A percentile compares a stretch with the other conserved stretches of the same genome.
Evolutionary conservation across 2,797 vertebrate species (phyloP).

Genomic region (Cryptoprocta ferox): DNA sequence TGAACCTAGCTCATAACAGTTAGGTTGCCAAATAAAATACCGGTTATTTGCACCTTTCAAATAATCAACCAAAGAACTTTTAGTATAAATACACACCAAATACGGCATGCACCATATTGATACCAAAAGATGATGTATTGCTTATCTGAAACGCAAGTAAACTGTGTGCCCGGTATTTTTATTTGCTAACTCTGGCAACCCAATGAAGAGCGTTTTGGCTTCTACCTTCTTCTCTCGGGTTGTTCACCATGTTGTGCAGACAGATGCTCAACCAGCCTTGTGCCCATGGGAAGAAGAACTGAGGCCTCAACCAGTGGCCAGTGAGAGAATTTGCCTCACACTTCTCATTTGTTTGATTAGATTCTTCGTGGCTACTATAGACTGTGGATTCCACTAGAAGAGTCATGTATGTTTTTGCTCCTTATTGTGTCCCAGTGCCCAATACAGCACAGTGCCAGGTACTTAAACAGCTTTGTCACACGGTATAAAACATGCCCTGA

Average conservation of each 20-base stretch:
- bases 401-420: background rate
- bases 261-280: background rate
- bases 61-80: background rate
- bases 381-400: background rate
- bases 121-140: background rate
- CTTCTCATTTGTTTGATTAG: background rate
- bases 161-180: background rate
- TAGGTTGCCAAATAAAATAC: background rate
- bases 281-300: background rate
- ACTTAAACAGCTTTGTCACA: background rate
- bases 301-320: background rate
- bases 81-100: background rate
- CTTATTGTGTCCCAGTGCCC: background rate
- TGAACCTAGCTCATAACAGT: background rate
- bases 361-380: background rate
- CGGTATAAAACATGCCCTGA: background rate
- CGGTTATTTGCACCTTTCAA: background rate
- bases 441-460: background rate
- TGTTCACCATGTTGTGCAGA: background rate
- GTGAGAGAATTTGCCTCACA: background rate
- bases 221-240: background rate
- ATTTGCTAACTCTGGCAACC: background rate
- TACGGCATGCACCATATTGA: background rate
- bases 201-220: background rate
- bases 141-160: background rate